Evolutionary conservation across 2,888 invertebrate genomes (phyloP).

Genomic region (Sepiola atlantica): DNA sequence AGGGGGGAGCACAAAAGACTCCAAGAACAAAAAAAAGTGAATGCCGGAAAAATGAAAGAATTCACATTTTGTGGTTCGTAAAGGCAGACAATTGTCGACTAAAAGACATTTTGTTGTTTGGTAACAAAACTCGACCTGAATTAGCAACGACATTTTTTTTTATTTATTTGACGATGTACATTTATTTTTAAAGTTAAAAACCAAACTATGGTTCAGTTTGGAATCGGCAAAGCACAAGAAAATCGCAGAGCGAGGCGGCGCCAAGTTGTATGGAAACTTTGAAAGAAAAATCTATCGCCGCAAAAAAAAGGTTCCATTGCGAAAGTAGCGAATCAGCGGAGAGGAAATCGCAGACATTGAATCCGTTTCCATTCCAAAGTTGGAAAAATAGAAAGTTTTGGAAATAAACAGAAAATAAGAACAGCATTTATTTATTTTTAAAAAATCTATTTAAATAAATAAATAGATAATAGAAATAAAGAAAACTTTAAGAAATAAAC

Average conservation of each 20-base stretch:
- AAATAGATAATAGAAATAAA: background rate
- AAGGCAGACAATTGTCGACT: too few species aligned
- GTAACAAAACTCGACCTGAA: too few species aligned
- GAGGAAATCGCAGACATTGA: background rate
- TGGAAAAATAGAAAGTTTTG: background rate
- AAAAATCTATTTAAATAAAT: background rate
- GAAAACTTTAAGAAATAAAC: background rate
- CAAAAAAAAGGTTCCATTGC: background rate
- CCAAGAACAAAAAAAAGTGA: background rate
- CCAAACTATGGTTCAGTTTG: too few species aligned
- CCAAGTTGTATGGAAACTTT: background rate
- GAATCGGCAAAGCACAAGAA: background rate
- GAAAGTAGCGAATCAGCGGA: background rate
- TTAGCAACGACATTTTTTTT: too few species aligned
- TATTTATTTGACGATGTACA: too few species aligned
- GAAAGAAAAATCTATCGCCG: background rate
- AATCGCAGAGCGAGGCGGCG: background rate
- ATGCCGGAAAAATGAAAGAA: too few species aligned
- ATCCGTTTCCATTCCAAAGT: too few species aligned
- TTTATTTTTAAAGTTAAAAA: too few species aligned
- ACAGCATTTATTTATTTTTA: background rate
- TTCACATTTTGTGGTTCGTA: too few species aligned
- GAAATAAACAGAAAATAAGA: background rate
- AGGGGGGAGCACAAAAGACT: background rate
- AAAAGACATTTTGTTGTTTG: too few species aligned